Evolutionary conservation across 1,140 invertebrate species (phyloP).

Genomic region (Macrocentrus cingulum): DNA sequence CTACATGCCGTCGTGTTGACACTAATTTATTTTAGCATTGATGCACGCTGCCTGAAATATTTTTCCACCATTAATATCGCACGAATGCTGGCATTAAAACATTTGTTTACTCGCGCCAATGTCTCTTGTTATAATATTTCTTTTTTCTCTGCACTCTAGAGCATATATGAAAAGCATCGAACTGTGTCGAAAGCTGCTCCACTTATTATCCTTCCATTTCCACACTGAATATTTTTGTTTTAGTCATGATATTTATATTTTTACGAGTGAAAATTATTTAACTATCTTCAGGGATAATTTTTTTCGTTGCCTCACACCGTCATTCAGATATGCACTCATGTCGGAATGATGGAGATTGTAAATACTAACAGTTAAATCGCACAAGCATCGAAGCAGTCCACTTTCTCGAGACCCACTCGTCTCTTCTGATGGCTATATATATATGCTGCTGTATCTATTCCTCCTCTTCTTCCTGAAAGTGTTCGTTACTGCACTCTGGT

Average conservation of each 20-base stretch:
- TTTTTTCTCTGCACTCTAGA: not conserved
- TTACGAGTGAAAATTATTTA: no score
- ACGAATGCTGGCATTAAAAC: no score
- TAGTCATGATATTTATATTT: no score
- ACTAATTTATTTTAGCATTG: conserved; percentile 12
- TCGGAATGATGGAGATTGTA: not conserved
- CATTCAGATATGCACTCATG: not conserved
- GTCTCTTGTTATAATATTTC: no score
- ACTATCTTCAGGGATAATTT: not conserved
- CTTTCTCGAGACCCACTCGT: conserved; percentile 16
- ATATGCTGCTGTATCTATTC: no score
- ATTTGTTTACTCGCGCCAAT: no score
- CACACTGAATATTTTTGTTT: no score
- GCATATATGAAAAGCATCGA: not conserved
- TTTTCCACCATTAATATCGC: no score
- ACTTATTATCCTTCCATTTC: no score
- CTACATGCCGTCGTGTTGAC: not conserved
- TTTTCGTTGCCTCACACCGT: not conserved
- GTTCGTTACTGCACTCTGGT: conserved; percentile 1
- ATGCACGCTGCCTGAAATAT: no score
- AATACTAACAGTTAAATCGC: not conserved
- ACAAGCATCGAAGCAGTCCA: conserved; percentile 15
- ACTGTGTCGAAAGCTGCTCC: conserved; percentile 14
- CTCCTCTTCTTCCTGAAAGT: conserved; percentile 11
- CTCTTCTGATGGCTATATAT: no score